phyloP scores from a whole-genome alignment of 2,888 invertebrate species.

The Macrophya annulata region DNA sequence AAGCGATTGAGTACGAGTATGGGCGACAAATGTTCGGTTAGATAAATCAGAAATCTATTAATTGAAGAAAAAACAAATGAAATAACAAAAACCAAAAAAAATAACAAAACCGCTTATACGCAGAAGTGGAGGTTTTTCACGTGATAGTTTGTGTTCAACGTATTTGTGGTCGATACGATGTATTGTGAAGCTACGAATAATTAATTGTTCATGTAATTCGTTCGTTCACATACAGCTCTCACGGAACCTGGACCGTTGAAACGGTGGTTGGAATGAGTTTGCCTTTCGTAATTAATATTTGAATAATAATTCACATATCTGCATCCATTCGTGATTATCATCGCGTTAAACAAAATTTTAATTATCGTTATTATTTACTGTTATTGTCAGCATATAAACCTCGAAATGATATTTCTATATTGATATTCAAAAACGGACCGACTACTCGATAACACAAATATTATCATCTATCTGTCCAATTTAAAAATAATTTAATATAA shows the following conservation, averaged over 20 bases:
- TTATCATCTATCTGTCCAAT: background rate
- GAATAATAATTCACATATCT: conserved; percentile 43
- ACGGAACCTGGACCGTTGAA: background rate
- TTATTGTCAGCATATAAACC: background rate
- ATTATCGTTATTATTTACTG: conserved; percentile 39
- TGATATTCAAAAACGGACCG: background rate
- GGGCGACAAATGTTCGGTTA: conserved; percentile 2
- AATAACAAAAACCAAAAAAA: background rate
- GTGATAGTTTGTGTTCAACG: background rate
- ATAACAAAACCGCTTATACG: conserved; percentile 3
- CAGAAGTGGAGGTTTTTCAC: background rate
- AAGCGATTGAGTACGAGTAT: background rate
- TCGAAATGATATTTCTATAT: background rate
- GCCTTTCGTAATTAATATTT: conserved; percentile 51
- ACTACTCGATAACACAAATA: background rate
- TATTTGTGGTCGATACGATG: conserved; percentile 9
- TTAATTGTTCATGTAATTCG: conserved; percentile 52
- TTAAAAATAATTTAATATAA: background rate
- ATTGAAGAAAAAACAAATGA: conserved; percentile 5
- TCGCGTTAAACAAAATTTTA: conserved; percentile 38
- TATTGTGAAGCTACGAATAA: conserved; percentile 46
- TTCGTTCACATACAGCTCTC: conserved; percentile 3
- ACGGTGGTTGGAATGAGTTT: conserved; percentile 36
- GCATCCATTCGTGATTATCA: conserved; percentile 31
- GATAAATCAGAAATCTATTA: conserved; percentile 34